Evolutionary conservation across 2,797 vertebrate species (phyloP).

Genomic region (Paramormyrops hopkinsi): DNA sequence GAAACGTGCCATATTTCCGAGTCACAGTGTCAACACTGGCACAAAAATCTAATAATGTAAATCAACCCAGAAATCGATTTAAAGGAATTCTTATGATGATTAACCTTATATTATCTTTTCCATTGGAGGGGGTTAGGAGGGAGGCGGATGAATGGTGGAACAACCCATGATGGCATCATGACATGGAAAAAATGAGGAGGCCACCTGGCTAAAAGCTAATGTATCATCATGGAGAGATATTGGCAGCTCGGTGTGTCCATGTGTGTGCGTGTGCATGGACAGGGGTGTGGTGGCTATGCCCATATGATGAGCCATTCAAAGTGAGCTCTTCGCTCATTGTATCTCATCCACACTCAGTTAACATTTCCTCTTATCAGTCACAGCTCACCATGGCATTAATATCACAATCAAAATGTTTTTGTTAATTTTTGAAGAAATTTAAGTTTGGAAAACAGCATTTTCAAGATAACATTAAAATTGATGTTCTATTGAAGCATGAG

Average conservation of each 20-base stretch:
- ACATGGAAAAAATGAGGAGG: neutral
- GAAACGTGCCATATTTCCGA: neutral
- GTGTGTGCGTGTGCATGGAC: neutral
- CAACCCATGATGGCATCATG: neutral
- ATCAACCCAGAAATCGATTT: neutral
- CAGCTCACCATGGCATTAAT: neutral
- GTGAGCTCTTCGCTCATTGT: neutral
- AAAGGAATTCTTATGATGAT: neutral
- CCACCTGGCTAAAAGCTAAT: neutral
- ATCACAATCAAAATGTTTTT: neutral
- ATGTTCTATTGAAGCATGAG: neutral
- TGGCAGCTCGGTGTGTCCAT: neutral
- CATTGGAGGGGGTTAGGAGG: neutral
- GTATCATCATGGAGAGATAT: neutral
- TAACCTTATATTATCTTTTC: neutral
- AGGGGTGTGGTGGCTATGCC: neutral
- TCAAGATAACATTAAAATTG: neutral
- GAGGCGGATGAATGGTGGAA: neutral
- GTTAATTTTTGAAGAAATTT: neutral
- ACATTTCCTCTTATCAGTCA: neutral
- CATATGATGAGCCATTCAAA: neutral
- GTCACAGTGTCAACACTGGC: neutral
- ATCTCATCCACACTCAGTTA: neutral
- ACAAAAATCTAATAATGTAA: neutral
- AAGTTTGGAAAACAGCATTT: neutral